Evolutionary conservation across 2,113 vertebrate species (phyloP), one percentile per base, ranked within the genome.

Genomic region (Scatophagus argus): DNA sequence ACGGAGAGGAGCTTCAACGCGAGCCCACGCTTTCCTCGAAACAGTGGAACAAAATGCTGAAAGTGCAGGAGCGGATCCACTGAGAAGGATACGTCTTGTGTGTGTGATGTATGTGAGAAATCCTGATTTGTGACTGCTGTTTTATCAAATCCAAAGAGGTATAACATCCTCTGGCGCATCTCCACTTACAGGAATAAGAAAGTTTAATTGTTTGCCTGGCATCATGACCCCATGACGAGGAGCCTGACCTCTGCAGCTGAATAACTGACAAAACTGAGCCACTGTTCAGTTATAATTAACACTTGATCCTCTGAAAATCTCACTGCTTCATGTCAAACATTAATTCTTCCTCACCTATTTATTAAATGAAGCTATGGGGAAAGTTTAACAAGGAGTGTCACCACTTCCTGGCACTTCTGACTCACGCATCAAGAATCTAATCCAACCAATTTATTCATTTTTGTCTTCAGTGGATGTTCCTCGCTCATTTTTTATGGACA

Each of bases 21-120:
- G 41, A 74, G 70, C 51, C 21, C 76, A 72, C 61, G 17, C 74
- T 80, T 87, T 83, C 85, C 71, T 62, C 13, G 6, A 80, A 89
- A 85, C 63, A 77, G 54, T 38, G 69, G 60, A 67, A 69, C 62
- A 74, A 47, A 13, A 6, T 51, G 49, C 41, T 70, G 23, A 75
- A 77, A 83, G 55, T 55, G 10, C 25, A 75, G 27, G n/a, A 47
- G 55, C 0, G 3, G 47, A 70, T 44, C 43, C 16, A 58, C 11
- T 23, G 51, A 49, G 12, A 17, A 13, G 14, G 21, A 29, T 47
- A 23, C n/a, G 38, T 29, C 31, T 4, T n/a, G n/a, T n/a, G n/a
- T n/a, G n/a, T n/a, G n/a, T n/a, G n/a, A n/a, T n/a, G 29, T 3
- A 32, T 41, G 3, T 16, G 13, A 41, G 39, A 13, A 41, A 14